These are phyloP conservation scores for Elegia similella DNA, from an alignment of 2,888 invertebrate species.

Conservation along the genomic window DNA sequence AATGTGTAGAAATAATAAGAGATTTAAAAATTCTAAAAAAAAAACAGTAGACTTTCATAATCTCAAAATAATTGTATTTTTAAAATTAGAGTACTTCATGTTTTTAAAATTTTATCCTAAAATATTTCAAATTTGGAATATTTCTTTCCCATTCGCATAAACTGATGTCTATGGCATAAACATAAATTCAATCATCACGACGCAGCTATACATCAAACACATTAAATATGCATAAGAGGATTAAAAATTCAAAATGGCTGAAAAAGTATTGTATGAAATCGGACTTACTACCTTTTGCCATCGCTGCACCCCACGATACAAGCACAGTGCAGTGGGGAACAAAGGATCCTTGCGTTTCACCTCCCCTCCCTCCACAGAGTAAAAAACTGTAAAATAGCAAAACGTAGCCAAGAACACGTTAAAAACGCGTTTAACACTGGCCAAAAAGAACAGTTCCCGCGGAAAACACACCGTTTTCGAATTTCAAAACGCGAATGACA, in stretches of 20 bases:
- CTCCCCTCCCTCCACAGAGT: constrained; percentile 30
- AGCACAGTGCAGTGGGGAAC: constrained; percentile 47
- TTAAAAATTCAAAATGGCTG: constrained; percentile 36
- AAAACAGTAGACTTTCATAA: no score
- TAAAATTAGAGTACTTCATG: no score
- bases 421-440: constrained; percentile 9
- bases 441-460: constrained; percentile 8
- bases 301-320: constrained; percentile 35
- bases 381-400: constrained; percentile 20
- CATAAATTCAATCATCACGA: constrained; percentile 8
- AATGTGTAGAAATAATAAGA: no score
- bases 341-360: constrained; percentile 41
- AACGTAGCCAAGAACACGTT: constrained; percentile 7
- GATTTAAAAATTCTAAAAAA: no score
- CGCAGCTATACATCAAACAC: constrained; percentile 4
- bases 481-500: constrained; percentile 24
- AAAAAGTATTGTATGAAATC: constrained; percentile 28
- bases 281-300: constrained; percentile 49
- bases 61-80: no score
- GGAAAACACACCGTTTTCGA: constrained; percentile 19
- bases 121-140: no score
- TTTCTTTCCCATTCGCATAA: no score
- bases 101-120: no score
- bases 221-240: constrained; percentile 12
- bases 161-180: no score